Conservation (phyloP, 2,888 invertebrate species). For the Cryptocephalus primarius region DNA sequence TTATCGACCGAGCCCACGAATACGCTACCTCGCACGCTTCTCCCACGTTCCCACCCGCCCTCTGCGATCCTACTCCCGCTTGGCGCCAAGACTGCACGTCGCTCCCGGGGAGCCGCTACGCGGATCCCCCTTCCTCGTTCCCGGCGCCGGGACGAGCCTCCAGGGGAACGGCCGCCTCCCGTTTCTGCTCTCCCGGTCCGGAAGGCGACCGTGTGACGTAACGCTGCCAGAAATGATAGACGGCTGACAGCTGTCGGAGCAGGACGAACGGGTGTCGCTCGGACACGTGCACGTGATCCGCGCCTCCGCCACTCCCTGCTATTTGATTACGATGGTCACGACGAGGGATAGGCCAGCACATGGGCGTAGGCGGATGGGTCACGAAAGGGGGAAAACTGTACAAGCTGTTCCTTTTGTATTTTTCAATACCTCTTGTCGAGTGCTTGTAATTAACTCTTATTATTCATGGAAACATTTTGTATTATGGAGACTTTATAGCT, state of each 20-base stretch:
- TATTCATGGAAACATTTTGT: too few species aligned
- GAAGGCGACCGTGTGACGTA: conserved; percentile 37
- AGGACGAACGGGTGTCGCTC: not conserved
- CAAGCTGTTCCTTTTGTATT: too few species aligned
- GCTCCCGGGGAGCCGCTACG: not conserved
- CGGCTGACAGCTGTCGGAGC: conserved; percentile 34
- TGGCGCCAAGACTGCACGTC: not conserved
- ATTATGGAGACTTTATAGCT: too few species aligned
- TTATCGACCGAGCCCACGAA: too few species aligned
- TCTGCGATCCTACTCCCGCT: not conserved
- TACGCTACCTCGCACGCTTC: not conserved
- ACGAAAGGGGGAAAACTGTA: too few species aligned
- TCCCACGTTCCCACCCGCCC: not conserved
- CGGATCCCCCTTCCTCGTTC: not conserved
- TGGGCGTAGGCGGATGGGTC: too few species aligned
- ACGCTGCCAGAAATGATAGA: conserved; percentile 37
- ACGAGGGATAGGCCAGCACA: too few species aligned
- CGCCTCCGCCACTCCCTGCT: too few species aligned
- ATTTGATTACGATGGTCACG: too few species aligned
- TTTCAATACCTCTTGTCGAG: too few species aligned
- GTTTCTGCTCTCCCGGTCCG: conserved; percentile 26
- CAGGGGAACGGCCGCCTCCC: conserved; percentile 16
- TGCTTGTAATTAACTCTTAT: too few species aligned
- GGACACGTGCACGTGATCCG: not conserved
- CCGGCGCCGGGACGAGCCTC: conserved; percentile 1